Conservation (phyloP, 2,888 invertebrate genomes). For the Automeris io region DNA sequence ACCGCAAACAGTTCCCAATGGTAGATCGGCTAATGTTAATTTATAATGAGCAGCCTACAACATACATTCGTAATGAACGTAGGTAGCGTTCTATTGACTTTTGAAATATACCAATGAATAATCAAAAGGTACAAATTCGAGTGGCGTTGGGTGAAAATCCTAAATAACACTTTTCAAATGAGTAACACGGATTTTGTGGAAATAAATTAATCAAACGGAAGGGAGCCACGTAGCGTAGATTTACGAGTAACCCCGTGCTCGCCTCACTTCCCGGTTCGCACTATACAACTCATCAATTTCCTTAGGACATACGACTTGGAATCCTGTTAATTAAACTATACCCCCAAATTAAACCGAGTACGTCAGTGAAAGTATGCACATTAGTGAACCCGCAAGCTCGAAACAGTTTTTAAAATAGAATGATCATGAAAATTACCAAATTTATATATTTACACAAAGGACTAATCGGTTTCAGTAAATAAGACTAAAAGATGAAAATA, state of each 20-base stretch:
- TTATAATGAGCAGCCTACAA: conserved; percentile 7
- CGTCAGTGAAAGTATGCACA: conserved; percentile 25
- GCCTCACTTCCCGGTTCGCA: conserved; percentile 22
- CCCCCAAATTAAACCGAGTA: conserved; percentile 51
- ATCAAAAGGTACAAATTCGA: conserved; percentile 28
- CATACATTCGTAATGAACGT: conserved; percentile 13
- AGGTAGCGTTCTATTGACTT: conserved; percentile 10
- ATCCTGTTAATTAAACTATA: conserved; percentile 70
- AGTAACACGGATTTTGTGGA: conserved; percentile 47
- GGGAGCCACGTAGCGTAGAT: conserved; percentile 53
- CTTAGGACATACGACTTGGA: conserved; percentile 58
- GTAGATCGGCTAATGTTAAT: conserved; percentile 15
- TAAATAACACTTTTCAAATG: conserved; percentile 46
- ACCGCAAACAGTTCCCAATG: conserved; percentile 13
- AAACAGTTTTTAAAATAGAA: too few relatives aligned
- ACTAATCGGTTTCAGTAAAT: too few relatives aligned
- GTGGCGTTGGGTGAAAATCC: conserved; percentile 13
- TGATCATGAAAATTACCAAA: too few relatives aligned
- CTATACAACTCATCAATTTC: conserved; percentile 70
- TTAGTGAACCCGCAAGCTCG: conserved; percentile 1
- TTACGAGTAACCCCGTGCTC: conserved; percentile 46
- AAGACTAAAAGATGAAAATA: too few relatives aligned
- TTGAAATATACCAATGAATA: conserved; percentile 26
- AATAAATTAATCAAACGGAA: conserved; percentile 62
- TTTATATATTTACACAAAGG: too few relatives aligned